Percentiles rank a stretch among this genome's conserved stretches.
phyloP scores from a whole-genome alignment of 1,140 invertebrate species.

The Diprion similis region DNA sequence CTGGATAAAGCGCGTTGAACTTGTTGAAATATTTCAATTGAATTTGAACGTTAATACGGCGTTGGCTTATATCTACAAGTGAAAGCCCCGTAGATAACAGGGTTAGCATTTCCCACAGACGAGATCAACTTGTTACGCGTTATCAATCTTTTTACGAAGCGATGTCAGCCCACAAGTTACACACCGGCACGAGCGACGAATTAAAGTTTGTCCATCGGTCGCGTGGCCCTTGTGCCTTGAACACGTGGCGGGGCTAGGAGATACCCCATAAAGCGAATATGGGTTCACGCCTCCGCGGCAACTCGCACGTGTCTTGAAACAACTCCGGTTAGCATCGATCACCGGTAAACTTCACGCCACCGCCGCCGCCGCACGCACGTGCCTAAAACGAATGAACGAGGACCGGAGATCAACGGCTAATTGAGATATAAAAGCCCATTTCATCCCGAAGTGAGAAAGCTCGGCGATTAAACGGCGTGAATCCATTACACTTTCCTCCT shows the following conservation, averaged over 20 bases:
- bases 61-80: not conserved
- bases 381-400: not conserved
- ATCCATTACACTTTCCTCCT: too few species aligned
- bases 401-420: slow-evolving; percentile 29
- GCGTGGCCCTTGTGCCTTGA: not conserved
- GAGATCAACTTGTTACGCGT: slow-evolving; percentile 3
- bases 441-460: slow-evolving; percentile 24
- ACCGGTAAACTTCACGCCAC: not conserved
- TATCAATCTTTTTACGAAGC: not conserved
- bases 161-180: slow-evolving; percentile 1
- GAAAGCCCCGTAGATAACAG: not conserved
- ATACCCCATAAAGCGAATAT: not conserved
- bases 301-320: not conserved
- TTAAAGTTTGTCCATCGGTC: not conserved
- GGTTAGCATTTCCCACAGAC: slow-evolving; percentile 5
- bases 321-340: not conserved
- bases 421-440: slow-evolving; percentile 48
- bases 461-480: not conserved
- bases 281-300: not conserved
- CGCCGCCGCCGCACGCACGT: not conserved
- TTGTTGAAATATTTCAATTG: not conserved
- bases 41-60: not conserved
- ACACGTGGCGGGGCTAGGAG: not conserved
- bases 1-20: not conserved
- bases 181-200: not conserved